phyloP scores from a whole-genome alignment of 2,113 vertebrate species.

The Lates calcarifer region DNA sequence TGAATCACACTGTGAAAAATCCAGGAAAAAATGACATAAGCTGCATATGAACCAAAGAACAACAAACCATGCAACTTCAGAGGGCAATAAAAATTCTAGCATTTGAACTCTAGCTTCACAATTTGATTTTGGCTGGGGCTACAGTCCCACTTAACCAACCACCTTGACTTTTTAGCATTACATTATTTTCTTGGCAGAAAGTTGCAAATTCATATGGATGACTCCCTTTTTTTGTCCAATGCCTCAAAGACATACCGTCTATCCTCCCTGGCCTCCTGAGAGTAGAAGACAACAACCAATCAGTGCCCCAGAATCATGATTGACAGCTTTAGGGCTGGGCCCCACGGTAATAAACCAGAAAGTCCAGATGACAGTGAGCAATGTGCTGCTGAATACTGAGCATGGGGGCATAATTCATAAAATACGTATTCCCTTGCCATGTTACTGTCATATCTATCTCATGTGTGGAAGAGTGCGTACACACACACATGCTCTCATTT shows the following conservation, averaged over 20 bases:
- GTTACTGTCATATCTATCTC: constrained; percentile 27
- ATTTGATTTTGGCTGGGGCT: neutral
- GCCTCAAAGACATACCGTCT: neutral
- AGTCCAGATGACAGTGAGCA: constrained; percentile 53
- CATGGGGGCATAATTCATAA: constrained; percentile 50
- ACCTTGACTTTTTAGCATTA: neutral
- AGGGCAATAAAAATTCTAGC: neutral
- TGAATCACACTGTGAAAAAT: neutral
- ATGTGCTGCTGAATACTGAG: constrained; percentile 35
- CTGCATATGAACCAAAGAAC: neutral
- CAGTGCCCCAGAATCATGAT: constrained; percentile 17
- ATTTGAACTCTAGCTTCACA: neutral
- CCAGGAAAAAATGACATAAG: neutral
- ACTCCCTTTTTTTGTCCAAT: neutral
- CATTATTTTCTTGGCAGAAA: neutral
- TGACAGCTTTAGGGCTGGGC: constrained; percentile 15
- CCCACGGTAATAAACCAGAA: constrained; percentile 31
- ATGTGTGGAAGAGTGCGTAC: constrained; percentile 12
- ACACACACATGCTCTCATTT: constrained; percentile 3
- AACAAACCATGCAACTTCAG: neutral
- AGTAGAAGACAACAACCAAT: constrained; percentile 30
- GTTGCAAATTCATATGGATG: neutral
- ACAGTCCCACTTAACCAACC: neutral
- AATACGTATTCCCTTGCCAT: constrained; percentile 26
- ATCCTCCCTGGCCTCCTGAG: neutral